phyloP scores from a whole-genome alignment of 2,113 vertebrate genomes.

The Pelodiscus sinensis region DNA sequence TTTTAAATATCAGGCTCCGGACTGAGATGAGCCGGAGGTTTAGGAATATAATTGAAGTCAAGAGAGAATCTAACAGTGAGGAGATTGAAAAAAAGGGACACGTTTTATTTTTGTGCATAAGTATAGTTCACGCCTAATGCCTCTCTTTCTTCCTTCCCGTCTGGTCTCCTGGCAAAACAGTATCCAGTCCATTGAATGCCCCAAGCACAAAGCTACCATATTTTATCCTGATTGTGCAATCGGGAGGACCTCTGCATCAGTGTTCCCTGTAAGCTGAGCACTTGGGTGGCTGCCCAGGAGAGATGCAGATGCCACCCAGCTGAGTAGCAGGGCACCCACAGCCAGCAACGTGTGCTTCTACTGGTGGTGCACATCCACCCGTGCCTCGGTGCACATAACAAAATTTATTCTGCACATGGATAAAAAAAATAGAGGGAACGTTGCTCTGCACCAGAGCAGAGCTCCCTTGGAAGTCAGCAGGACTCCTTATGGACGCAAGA shows the following conservation, averaged over 20 bases:
- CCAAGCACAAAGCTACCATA: constrained; percentile 11
- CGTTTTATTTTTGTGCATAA: neutral
- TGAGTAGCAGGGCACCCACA: too few relatives aligned
- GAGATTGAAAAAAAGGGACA: neutral
- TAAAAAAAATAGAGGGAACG: too few relatives aligned
- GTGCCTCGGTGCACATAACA: too few relatives aligned
- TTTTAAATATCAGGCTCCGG: neutral
- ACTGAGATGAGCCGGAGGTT: neutral
- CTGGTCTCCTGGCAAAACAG: constrained; percentile 29
- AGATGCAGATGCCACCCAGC: too few relatives aligned
- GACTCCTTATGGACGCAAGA: neutral
- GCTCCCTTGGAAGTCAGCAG: neutral
- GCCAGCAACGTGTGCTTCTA: too few relatives aligned
- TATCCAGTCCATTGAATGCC: constrained; percentile 12
- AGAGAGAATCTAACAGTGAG: neutral
- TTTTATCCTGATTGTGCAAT: neutral
- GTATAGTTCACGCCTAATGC: neutral
- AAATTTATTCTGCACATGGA: too few relatives aligned
- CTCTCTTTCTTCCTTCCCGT: constrained; percentile 44
- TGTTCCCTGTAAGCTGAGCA: neutral
- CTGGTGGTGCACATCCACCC: too few relatives aligned
- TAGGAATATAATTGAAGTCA: neutral
- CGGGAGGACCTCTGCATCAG: neutral
- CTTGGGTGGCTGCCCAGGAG: too few relatives aligned
- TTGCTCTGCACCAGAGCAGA: neutral